A percentile compares a stretch with the other conserved stretches of the same genome.
Conservation (phyloP, 1,140 invertebrate species). For the Aphelinus atriplicis region DNA sequence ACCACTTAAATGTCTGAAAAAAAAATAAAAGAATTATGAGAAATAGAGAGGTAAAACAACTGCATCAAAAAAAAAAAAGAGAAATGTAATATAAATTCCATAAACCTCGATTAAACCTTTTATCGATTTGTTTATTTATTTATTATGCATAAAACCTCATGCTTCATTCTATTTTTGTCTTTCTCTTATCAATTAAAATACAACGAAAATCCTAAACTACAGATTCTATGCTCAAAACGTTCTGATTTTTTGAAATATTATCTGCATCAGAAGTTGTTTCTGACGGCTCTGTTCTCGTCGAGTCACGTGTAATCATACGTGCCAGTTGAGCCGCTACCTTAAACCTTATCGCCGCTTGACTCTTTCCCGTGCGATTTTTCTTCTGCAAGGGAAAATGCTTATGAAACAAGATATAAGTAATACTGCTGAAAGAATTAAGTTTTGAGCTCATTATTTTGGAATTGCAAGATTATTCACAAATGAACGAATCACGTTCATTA, state of each 20-base stretch:
- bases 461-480: too few species aligned
- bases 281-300: conserved; percentile 49
- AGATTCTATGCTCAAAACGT: too few species aligned
- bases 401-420: not conserved
- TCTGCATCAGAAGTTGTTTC: conserved; percentile 43
- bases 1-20: conserved; percentile 34
- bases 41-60: conserved; percentile 41
- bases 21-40: conserved; percentile 37
- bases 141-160: conserved; percentile 20
- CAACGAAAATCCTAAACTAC: too few species aligned
- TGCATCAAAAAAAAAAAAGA: conserved; percentile 57
- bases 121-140: conserved; percentile 39
- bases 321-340: conserved; percentile 73
- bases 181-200: too few species aligned
- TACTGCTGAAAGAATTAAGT: too few species aligned
- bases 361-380: conserved; percentile 77
- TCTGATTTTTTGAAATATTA: too few species aligned
- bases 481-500: too few species aligned
- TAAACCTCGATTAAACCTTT: conserved; percentile 47
- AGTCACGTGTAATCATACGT: conserved; percentile 55
- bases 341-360: conserved; percentile 73
- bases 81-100: conserved; percentile 67
- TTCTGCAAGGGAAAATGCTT: conserved; percentile 64
- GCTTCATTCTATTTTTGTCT: not conserved
- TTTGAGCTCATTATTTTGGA: too few species aligned